Evolutionary conservation across 2,888 invertebrate genomes (phyloP).

Genomic region (Nephrocerus scutellatus): DNA sequence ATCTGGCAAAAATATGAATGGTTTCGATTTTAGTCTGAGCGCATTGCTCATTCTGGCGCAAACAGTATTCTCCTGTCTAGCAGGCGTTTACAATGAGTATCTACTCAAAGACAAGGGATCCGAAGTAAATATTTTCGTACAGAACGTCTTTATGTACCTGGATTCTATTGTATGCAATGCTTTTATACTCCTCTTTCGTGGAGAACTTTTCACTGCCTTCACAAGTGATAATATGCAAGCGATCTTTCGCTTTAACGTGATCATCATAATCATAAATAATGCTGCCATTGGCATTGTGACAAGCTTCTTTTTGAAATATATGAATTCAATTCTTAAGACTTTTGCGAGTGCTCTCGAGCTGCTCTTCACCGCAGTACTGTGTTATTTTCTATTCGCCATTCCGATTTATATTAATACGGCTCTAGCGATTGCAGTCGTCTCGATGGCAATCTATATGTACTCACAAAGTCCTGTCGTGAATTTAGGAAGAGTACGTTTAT

Average conservation of each 20-base stretch:
- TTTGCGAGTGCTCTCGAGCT: slow-evolving; percentile 92
- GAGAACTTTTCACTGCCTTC: slow-evolving; percentile 58
- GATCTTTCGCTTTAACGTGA: slow-evolving; percentile 61
- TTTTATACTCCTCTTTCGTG: slow-evolving; percentile 61
- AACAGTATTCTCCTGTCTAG: slow-evolving; percentile 85
- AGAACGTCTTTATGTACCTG: slow-evolving; percentile 92
- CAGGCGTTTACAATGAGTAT: slow-evolving; percentile 94
- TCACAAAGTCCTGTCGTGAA: slow-evolving; percentile 81
- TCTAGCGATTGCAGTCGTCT: slow-evolving; percentile 73
- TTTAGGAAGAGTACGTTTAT: slow-evolving; percentile 39
- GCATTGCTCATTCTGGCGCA: slow-evolving; percentile 65
- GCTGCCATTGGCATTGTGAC: slow-evolving; percentile 89
- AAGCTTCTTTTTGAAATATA: slow-evolving; percentile 83
- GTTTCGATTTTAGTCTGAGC: slow-evolving; percentile 53
- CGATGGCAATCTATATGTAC: slow-evolving; percentile 77
- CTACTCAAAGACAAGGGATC: slow-evolving; percentile 78
- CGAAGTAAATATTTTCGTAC: slow-evolving; percentile 81
- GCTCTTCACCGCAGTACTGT: slow-evolving; percentile 81
- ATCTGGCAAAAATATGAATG: slow-evolving; percentile 39
- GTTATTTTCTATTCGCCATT: slow-evolving; percentile 78
- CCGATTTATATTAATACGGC: slow-evolving; percentile 76
- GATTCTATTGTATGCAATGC: slow-evolving; percentile 90
- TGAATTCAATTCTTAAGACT: slow-evolving; percentile 92
- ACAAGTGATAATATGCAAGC: slow-evolving; percentile 51
- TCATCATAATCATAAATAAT: slow-evolving; percentile 80